A percentile compares a stretch with the other conserved stretches of the same genome.
These are phyloP conservation scores for Hystrix cristata DNA, from an alignment of 2,113 vertebrate genomes.

Conservation along the genomic window DNA sequence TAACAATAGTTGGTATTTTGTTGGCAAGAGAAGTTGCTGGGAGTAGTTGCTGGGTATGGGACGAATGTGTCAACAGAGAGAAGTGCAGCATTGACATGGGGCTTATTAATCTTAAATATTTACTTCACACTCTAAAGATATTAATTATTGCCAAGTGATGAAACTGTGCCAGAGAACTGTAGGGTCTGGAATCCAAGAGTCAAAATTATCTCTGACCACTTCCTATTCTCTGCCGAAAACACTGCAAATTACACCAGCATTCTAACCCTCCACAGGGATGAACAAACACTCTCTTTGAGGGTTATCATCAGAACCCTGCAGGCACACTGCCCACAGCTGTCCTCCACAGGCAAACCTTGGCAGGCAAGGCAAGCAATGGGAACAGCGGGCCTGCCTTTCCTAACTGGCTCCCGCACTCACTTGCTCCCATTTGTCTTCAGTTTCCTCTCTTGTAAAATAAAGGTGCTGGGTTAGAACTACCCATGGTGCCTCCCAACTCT, in stretches of 20 bases:
- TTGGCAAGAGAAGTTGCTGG: conserved; percentile 30
- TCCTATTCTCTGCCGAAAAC: background rate
- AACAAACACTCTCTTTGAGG: background rate
- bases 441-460: background rate
- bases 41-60: background rate
- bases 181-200: conserved; percentile 9
- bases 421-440: background rate
- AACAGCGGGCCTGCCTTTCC: background rate
- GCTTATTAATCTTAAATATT: conserved; percentile 39
- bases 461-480: background rate
- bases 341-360: background rate
- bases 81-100: background rate
- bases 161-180: background rate
- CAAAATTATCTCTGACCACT: background rate
- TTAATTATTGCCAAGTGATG: conserved; percentile 8
- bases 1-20: conserved; percentile 8
- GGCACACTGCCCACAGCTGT: background rate
- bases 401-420: background rate
- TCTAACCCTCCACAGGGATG: background rate
- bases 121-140: conserved; percentile 48
- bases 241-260: background rate
- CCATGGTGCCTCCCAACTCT: background rate
- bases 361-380: background rate
- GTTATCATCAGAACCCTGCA: background rate
- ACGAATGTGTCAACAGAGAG: conserved; percentile 41